phyloP scores from a whole-genome alignment of 64 coral and sea anemone genomes.

The Cladopsammia gracilis region DNA sequence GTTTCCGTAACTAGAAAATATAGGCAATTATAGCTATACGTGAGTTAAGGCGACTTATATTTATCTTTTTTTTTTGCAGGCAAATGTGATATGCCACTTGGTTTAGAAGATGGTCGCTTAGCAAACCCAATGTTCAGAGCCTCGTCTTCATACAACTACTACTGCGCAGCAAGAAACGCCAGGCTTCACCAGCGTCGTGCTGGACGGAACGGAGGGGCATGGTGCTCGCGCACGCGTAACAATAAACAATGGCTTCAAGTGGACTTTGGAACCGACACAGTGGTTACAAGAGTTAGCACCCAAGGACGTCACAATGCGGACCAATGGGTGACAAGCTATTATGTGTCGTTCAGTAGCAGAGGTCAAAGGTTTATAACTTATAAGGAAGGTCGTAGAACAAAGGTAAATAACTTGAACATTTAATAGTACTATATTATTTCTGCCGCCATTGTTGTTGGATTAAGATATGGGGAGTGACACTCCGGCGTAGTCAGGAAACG shows the following conservation, averaged over 20 bases:
- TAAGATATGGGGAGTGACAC: no score
- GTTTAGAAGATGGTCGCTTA: conserved; percentile 38
- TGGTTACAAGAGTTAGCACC: conserved; percentile 38
- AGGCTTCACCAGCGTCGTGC: conserved; percentile 46
- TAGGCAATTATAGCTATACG: no score
- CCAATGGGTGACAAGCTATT: conserved; percentile 75
- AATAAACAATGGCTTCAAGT: conserved; percentile 66
- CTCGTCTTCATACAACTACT: conserved; percentile 19
- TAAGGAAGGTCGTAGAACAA: conserved; percentile 25
- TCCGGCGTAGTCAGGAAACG: no score
- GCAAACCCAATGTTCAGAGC: conserved; percentile 51
- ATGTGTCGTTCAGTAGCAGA: conserved; percentile 58
- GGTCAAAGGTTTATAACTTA: conserved; percentile 62
- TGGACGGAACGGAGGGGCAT: conserved; percentile 45
- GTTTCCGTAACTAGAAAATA: no score
- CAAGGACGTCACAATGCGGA: conserved; percentile 68
- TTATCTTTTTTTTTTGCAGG: conserved; percentile 9
- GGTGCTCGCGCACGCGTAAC: conserved; percentile 51
- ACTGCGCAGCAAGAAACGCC: conserved; percentile 35
- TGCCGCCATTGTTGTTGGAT: no score
- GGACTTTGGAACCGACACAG: conserved; percentile 60
- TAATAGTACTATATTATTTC: no score
- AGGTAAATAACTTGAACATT: conserved; percentile 2
- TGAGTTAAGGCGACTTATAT: no score
- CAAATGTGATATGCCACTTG: conserved; percentile 66